Conservation (phyloP, 37 sponge, comb jelly and placozoan species). For the Beroe ovata region DNA sequence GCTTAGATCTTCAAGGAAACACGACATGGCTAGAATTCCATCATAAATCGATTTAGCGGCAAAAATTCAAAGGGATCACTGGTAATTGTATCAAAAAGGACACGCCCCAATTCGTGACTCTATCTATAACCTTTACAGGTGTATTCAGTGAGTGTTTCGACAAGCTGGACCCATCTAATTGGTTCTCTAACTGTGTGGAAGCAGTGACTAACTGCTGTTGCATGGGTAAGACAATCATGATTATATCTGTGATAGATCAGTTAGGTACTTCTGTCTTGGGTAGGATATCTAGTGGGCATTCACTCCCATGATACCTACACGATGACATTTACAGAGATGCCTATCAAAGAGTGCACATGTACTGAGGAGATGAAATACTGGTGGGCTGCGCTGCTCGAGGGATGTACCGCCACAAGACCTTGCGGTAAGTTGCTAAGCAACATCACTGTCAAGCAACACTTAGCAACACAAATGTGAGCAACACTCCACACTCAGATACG, state of each 20-base stretch:
- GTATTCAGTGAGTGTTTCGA: conserved; percentile 38
- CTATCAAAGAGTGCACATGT: background rate
- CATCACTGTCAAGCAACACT: background rate
- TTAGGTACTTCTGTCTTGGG: too few relatives aligned
- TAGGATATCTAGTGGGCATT: too few relatives aligned
- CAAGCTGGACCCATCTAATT: background rate
- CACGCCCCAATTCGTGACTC: too few relatives aligned
- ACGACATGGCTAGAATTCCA: too few relatives aligned
- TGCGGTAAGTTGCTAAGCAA: background rate
- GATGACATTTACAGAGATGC: background rate
- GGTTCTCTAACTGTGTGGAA: conserved; percentile 43
- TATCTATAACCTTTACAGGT: background rate
- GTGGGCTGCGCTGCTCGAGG: conserved; percentile 43
- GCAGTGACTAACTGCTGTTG: conserved; percentile 50
- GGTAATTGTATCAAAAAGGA: too few relatives aligned
- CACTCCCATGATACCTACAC: background rate
- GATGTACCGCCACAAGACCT: background rate
- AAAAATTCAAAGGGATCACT: too few relatives aligned
- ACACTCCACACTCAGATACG: background rate
- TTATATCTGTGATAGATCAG: too few relatives aligned
- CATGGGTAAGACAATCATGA: conserved; percentile 8
- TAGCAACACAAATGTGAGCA: background rate
- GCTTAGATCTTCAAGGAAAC: too few relatives aligned
- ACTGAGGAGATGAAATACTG: conserved; percentile 33
- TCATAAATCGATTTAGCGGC: too few relatives aligned